Evolutionary conservation across 2,797 vertebrate genomes (phyloP).

Genomic region (Zalophus californianus): DNA sequence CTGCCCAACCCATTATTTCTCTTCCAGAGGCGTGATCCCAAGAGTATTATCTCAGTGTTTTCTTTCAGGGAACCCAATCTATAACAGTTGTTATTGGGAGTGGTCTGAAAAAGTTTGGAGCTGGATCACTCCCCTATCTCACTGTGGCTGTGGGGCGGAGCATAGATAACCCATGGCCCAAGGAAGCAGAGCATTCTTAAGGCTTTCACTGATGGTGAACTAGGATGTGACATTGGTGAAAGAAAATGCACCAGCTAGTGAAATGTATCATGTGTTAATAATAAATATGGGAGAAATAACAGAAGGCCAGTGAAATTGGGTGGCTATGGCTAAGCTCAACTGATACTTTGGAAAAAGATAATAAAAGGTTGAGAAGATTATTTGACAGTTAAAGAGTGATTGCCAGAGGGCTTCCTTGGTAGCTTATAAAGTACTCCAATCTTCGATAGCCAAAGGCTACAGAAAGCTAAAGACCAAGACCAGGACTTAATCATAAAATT

Average conservation of each 20-base stretch:
- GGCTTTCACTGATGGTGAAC: background rate
- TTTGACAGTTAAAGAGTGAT: background rate
- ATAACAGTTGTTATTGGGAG: background rate
- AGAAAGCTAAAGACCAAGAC: background rate
- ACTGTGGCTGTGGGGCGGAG: background rate
- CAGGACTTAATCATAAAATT: constrained; percentile 11
- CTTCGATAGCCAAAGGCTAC: background rate
- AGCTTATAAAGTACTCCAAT: background rate
- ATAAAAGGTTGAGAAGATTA: background rate
- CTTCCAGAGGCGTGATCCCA: background rate
- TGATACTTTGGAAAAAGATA: background rate
- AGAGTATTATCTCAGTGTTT: background rate
- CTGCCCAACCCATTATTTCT: background rate
- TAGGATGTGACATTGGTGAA: background rate
- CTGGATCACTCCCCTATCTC: background rate
- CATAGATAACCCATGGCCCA: background rate
- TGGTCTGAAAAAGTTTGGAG: background rate
- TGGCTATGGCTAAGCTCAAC: background rate
- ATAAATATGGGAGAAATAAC: background rate
- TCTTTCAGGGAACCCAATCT: background rate
- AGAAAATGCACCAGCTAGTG: background rate
- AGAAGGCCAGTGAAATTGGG: background rate
- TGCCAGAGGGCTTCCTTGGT: background rate
- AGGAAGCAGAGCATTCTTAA: background rate
- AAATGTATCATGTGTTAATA: background rate